These are phyloP conservation scores for Sigmodon hispidus DNA, from an alignment of 2,113 vertebrate species.

Conservation along the genomic window DNA sequence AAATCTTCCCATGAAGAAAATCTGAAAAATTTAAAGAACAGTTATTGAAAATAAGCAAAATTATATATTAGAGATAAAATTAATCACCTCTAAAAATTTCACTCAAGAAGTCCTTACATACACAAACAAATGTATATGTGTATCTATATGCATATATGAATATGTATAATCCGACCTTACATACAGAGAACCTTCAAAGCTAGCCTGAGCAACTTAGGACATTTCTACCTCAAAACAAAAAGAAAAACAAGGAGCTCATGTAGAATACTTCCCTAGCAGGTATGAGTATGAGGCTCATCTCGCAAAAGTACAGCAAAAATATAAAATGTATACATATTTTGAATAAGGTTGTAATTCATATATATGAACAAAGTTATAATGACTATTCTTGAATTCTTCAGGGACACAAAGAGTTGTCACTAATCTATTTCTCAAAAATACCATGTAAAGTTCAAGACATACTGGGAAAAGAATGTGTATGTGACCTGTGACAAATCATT, in stretches of 20 bases:
- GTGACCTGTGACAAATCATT: neutral
- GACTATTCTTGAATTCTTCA: slow-evolving; percentile 24
- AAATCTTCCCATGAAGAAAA: slow-evolving; percentile 99
- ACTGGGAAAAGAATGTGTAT: neutral
- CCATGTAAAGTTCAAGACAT: neutral
- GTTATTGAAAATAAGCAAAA: slow-evolving; percentile 31
- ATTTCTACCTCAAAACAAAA: neutral
- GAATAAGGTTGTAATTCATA: neutral
- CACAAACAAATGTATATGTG: neutral
- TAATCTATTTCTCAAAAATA: slow-evolving; percentile 52
- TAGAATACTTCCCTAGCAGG: neutral
- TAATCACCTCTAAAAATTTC: slow-evolving; percentile 7
- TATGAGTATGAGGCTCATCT: neutral
- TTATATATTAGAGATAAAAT: neutral
- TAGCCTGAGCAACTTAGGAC: neutral
- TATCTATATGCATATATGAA: neutral
- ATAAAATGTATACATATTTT: neutral
- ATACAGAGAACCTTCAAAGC: neutral
- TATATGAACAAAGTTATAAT: neutral
- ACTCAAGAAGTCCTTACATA: neutral
- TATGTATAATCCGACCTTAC: neutral
- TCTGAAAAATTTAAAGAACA: slow-evolving; percentile 81
- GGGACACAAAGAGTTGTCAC: neutral
- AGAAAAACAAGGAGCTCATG: too few species aligned
- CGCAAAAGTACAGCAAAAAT: neutral